Evolutionary conservation across 2,113 vertebrate genomes (phyloP).

Genomic region (Puntigrus tetrazona): DNA sequence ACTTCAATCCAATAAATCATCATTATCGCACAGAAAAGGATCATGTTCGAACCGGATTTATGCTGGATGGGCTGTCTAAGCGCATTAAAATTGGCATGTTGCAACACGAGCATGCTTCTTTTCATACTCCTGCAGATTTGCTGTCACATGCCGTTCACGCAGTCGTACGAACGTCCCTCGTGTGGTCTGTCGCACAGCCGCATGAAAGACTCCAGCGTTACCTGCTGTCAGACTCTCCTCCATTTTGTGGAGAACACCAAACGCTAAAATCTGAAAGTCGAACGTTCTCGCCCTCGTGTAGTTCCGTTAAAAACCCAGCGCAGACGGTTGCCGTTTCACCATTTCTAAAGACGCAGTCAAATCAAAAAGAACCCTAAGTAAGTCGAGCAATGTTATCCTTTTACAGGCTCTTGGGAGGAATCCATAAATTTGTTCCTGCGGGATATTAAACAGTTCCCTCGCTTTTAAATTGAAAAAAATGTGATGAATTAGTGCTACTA

Average conservation of each 20-base stretch:
- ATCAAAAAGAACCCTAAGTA: neutral
- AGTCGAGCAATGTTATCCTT: neutral
- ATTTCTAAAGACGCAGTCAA: neutral
- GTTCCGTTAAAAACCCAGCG: neutral
- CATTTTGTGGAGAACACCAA: conserved; percentile 26
- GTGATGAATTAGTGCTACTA: neutral
- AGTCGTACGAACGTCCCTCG: neutral
- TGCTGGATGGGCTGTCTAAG: neutral
- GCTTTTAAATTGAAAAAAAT: neutral
- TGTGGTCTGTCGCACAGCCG: conserved; percentile 27
- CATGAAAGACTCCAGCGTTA: conserved; percentile 60
- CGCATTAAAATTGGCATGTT: conserved; percentile 1
- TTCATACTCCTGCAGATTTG: neutral
- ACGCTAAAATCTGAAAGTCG: neutral
- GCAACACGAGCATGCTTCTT: neutral
- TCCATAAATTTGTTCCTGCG: neutral
- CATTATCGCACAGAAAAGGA: conserved; percentile 63
- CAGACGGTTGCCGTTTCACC: neutral
- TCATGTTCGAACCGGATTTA: neutral
- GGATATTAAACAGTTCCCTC: neutral
- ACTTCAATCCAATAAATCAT: conserved; percentile 45
- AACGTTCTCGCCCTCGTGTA: neutral
- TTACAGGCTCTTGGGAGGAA: neutral
- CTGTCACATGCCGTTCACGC: neutral
- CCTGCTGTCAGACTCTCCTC: conserved; percentile 9